Conservation (phyloP, 2,888 invertebrate species). For the Tricholauxania praeusta region DNA sequence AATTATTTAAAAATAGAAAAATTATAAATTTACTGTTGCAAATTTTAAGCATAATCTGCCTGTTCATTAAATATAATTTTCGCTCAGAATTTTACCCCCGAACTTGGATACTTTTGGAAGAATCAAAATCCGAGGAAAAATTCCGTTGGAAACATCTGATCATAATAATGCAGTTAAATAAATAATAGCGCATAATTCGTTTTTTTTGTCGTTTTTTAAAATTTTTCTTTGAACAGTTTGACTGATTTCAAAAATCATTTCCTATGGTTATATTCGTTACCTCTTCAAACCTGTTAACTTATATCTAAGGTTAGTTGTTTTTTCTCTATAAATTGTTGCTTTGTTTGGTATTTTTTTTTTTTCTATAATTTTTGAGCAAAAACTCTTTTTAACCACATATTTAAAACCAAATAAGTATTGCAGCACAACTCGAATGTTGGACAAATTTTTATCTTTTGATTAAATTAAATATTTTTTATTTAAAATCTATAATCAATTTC, state of each 20-base stretch:
- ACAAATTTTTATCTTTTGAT: constrained; percentile 40
- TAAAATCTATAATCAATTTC: constrained; percentile 67
- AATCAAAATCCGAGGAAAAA: too few relatives aligned
- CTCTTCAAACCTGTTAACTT: constrained; percentile 23
- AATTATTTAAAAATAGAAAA: too few relatives aligned
- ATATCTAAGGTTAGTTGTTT: constrained; percentile 18
- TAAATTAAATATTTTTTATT: constrained; percentile 19
- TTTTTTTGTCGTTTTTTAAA: constrained; percentile 17
- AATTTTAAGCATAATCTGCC: too few relatives aligned
- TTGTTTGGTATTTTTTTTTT: neutral
- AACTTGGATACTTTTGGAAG: too few relatives aligned
- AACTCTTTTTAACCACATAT: neutral
- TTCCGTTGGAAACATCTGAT: too few relatives aligned
- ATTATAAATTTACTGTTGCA: too few relatives aligned
- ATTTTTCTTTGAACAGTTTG: neutral
- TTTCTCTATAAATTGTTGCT: neutral
- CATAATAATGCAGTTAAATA: too few relatives aligned
- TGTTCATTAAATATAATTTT: too few relatives aligned
- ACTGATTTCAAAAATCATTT: constrained; percentile 8
- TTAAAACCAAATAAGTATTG: constrained; percentile 2
- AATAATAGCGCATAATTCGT: constrained; percentile 16
- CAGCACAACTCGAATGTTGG: constrained; percentile 45
- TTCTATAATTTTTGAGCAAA: neutral
- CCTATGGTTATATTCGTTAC: constrained; percentile 22
- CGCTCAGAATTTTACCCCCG: too few relatives aligned